Base-by-base conservation (phyloP, 2,113 vertebrate species). In the Seriola quinqueradiata region DNA sequence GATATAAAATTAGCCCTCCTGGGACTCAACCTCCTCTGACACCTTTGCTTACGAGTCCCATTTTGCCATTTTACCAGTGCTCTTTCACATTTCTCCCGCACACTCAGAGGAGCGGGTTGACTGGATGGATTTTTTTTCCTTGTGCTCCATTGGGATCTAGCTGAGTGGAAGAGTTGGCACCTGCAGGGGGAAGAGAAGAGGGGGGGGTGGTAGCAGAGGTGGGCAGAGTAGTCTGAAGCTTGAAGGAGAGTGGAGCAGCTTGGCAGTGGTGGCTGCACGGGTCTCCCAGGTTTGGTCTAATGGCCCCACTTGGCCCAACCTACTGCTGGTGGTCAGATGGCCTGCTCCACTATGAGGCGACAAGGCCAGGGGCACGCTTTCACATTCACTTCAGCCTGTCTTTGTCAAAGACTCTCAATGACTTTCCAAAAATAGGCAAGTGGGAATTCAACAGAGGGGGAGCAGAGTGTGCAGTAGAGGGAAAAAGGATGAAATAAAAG, bases 401-500 rank as follows among this genome's bases (percentile, higher is more conserved):
- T 95, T 95, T 95, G 93, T 90, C 91, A 94, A 95, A 95, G 92
- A 93, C 92, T 93, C 86, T 89, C 90, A 92, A 93, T 93, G 93
- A 94, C 93, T 93, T 90, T 92, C 89, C 90, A 83, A 88, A 93
- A 88, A 89, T 86, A 91, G 88, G 60, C 87, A 90, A 89, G 76
- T 77, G 91, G 87, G 91, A 92, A 92, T 91, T 91, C 40, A 84
- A 87, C 71, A 81, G 64, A 73, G 61, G 66, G 83, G 85, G 83
- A 80, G 79, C 52, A 63, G 68, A 78, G 78, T 70, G 80, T 81
- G 83, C 46, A 58, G 77, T 59, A 69, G 70, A 81, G 81, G 75
- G 63, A 76, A 81, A 89, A 77, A 75, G 65, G 91, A 84, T 91
- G 84, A 92, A 92, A 91, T 93, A 94, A 93, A 92, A 94, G 79